Percentiles rank a stretch among this genome's conserved stretches.
Conservation (phyloP, 2,113 vertebrate species). For the Rhadina sibilatrix region DNA sequence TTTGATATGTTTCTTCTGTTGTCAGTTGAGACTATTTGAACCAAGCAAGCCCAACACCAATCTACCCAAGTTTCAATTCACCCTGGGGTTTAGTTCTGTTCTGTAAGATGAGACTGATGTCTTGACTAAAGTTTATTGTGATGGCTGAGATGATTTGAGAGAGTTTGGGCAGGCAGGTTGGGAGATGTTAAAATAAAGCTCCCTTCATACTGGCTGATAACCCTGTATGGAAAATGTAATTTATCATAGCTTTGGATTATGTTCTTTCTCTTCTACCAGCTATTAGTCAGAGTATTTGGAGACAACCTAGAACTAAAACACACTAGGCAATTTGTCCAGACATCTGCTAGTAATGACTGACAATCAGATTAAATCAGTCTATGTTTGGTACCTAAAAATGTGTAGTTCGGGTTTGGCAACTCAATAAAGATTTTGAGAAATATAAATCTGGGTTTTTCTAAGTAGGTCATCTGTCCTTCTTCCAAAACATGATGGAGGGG, state of each 20-base stretch:
- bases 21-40: neutral
- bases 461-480: neutral
- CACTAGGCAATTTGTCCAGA: neutral
- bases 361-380: neutral
- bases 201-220: neutral
- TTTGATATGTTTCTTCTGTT: neutral
- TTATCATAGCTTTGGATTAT: slow-evolving; percentile 11
- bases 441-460: neutral
- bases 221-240: neutral
- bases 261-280: neutral
- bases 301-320: neutral
- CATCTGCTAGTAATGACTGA: neutral
- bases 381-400: neutral
- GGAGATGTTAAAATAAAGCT: neutral
- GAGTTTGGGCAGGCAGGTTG: neutral
- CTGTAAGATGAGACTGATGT: neutral
- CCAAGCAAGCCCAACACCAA: neutral
- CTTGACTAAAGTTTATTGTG: neutral
- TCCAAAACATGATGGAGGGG: neutral
- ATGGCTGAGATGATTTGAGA: neutral
- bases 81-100: neutral
- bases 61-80: fast-evolving
- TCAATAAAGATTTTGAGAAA: neutral
- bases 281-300: neutral
- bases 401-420: neutral